Conservation (phyloP, 2,888 invertebrate species). For the Plemyria rubiginata region DNA sequence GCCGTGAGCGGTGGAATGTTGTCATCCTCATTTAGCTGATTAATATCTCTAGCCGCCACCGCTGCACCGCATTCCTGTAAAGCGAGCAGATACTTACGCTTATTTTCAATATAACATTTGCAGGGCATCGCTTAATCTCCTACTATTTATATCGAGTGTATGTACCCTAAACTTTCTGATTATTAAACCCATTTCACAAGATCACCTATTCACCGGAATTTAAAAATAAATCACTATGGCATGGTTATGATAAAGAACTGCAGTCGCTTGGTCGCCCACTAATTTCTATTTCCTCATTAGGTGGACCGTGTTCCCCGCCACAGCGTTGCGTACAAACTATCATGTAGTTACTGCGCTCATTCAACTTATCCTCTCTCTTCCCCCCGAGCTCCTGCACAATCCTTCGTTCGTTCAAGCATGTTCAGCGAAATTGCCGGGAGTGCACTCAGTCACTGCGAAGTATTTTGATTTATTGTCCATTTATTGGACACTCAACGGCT, state of each 20-base stretch:
- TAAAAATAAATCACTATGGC: conserved; percentile 47
- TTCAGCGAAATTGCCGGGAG: conserved; percentile 69
- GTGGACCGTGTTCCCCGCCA: conserved; percentile 59
- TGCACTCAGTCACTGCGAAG: conserved; percentile 69
- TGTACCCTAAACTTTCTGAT: too few relatives aligned
- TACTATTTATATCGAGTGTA: too few relatives aligned
- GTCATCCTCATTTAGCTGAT: conserved; percentile 31
- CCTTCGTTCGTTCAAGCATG: conserved; percentile 54
- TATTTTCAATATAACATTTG: too few relatives aligned
- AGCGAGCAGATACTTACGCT: neutral
- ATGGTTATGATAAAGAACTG: conserved; percentile 68
- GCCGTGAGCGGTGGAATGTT: conserved; percentile 38
- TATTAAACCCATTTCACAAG: neutral
- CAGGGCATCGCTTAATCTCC: too few relatives aligned
- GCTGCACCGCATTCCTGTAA: neutral
- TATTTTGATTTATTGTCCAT: conserved; percentile 81
- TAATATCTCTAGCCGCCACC: conserved; percentile 5
- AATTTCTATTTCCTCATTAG: conserved; percentile 85
- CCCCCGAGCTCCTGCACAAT: conserved; percentile 52
- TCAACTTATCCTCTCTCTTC: conserved; percentile 54
- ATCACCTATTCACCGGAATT: conserved; percentile 25
- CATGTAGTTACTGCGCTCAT: conserved; percentile 58
- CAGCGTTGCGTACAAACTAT: conserved; percentile 32
- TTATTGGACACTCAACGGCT: conserved; percentile 70
- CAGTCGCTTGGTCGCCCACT: conserved; percentile 75